Evolutionary conservation across 2,797 vertebrate genomes (phyloP).

Genomic region (Peromyscus eremicus): DNA sequence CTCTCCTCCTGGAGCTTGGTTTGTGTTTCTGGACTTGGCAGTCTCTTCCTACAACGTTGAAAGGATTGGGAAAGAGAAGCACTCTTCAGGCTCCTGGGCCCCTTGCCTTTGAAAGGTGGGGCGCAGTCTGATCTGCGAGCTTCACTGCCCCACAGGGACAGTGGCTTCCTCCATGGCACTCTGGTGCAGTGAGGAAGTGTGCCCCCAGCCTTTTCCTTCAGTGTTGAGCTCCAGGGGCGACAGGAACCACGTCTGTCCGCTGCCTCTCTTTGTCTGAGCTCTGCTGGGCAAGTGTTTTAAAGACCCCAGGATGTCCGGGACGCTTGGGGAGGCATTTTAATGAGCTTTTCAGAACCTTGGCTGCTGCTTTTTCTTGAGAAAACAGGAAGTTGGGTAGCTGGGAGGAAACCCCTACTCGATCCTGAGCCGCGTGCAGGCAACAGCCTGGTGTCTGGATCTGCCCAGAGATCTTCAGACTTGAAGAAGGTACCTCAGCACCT

Average conservation of each 20-base stretch:
- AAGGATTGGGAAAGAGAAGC: background rate
- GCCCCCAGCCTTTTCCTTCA: background rate
- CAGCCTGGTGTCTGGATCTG: background rate
- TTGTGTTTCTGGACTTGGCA: background rate
- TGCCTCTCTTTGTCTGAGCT: constrained; percentile 69
- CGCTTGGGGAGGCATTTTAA: constrained; percentile 64
- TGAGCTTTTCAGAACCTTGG: constrained; percentile 71
- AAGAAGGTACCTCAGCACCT: background rate
- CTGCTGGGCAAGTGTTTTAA: background rate
- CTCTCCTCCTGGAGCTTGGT: background rate
- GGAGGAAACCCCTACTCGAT: constrained; percentile 56
- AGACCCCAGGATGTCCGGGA: constrained; percentile 69
- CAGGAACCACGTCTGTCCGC: constrained; percentile 52
- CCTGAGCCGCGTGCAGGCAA: background rate
- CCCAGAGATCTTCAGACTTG: background rate
- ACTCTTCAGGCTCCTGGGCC: no score
- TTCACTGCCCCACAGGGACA: background rate
- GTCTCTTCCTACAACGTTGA: background rate
- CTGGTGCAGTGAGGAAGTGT: background rate
- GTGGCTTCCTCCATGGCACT: background rate
- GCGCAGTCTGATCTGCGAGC: background rate
- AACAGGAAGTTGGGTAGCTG: constrained; percentile 73
- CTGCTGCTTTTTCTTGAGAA: constrained; percentile 65
- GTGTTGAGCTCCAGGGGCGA: background rate
- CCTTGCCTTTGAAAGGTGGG: background rate